Conservation (phyloP, 2,113 vertebrate species). For the Urocolius indicus region DNA sequence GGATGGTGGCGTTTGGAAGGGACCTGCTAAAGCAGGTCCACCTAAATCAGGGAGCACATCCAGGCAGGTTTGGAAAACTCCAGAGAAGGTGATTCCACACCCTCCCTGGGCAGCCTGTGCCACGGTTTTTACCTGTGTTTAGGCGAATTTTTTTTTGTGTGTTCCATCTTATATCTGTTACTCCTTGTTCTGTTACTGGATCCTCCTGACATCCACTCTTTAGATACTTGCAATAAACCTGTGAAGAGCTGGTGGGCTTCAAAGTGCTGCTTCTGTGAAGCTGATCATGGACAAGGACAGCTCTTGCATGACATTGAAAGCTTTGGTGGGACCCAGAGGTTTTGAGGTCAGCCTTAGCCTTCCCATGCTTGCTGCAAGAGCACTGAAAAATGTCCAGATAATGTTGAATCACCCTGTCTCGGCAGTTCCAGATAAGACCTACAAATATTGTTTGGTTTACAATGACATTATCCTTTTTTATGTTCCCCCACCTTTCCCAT, state of each 20-base stretch:
- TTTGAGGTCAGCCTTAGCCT: rapidly evolving
- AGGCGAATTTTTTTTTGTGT: too few relatives aligned
- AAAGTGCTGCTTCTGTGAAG: background rate
- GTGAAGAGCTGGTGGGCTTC: background rate
- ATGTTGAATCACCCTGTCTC: background rate
- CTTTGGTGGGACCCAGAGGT: too few relatives aligned
- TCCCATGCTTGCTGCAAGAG: background rate
- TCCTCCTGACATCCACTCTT: too few relatives aligned
- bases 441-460: background rate
- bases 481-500: background rate
- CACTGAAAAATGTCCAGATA: background rate
- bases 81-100: too few relatives aligned
- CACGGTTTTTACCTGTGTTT: too few relatives aligned
- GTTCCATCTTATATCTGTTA: too few relatives aligned
- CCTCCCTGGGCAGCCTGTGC: too few relatives aligned
- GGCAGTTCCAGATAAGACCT: background rate
- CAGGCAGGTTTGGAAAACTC: too few relatives aligned
- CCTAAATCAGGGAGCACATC: too few relatives aligned
- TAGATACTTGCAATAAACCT: background rate
- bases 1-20: too few relatives aligned
- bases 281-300: background rate
- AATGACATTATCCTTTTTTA: background rate
- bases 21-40: too few relatives aligned
- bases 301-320: background rate
- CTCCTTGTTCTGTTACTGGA: too few relatives aligned